These are phyloP conservation scores for Furnarius figulus DNA, from an alignment of 2,113 vertebrate genomes.

Conservation along the genomic window DNA sequence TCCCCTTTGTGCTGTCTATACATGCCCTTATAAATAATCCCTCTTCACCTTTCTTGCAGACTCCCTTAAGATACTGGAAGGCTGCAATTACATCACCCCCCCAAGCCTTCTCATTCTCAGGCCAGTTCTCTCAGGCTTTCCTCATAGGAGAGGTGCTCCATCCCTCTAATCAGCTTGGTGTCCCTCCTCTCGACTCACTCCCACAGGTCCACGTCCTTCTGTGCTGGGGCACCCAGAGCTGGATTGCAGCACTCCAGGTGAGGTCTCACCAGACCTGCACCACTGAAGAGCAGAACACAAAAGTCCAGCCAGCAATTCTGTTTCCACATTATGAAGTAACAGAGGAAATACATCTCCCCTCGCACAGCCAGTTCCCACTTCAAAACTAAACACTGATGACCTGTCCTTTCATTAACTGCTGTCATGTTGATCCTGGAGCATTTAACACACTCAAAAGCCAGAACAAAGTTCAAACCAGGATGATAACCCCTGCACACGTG, in stretches of 20 bases:
- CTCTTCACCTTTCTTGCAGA: background rate
- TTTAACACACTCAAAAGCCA: background rate
- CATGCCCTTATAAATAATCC: background rate
- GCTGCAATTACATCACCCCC: background rate
- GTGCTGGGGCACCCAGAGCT: background rate
- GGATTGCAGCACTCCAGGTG: background rate
- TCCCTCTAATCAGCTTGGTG: background rate
- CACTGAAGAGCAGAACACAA: background rate
- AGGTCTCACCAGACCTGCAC: background rate
- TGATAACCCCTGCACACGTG: background rate
- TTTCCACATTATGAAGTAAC: background rate
- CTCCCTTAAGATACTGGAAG: background rate
- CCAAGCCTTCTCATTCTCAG: background rate
- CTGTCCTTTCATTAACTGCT: background rate
- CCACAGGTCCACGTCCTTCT: background rate
- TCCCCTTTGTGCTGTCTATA: background rate
- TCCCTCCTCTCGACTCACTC: background rate
- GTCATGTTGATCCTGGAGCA: background rate
- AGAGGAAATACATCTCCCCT: background rate
- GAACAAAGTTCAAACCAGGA: conserved; percentile 10
- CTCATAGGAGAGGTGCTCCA: background rate
- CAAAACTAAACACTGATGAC: background rate
- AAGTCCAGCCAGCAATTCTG: background rate
- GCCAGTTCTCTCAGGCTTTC: background rate
- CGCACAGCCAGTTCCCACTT: background rate